Conservation (phyloP, 2,797 vertebrate species). For the Cercopithecus neglectus region DNA sequence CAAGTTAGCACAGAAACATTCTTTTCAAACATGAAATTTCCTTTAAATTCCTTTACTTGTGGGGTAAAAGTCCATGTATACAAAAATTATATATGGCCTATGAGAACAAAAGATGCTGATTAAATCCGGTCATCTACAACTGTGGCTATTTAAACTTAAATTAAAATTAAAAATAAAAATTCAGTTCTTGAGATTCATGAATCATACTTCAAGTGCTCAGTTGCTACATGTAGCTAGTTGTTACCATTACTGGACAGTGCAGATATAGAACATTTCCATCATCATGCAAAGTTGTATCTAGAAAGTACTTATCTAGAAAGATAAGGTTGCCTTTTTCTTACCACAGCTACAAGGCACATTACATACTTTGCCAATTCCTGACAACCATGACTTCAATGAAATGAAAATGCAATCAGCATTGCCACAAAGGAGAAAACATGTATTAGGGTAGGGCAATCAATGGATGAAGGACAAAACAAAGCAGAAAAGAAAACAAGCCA, state of each 20-base stretch:
- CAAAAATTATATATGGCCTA: not conserved
- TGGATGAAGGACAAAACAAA: not conserved
- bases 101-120: not conserved
- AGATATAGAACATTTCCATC: not conserved
- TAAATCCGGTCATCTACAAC: not conserved
- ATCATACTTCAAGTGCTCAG: not conserved
- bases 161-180: conserved; percentile 30
- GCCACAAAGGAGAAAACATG: not conserved
- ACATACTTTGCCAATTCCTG: not conserved
- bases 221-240: not conserved
- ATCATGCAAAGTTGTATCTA: not conserved
- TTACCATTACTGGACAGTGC: not conserved
- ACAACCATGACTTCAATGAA: not conserved
- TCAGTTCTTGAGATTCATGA: not conserved
- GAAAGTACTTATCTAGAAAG: not conserved
- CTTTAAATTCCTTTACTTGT: conserved; percentile 1
- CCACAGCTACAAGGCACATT: not conserved
- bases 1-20: conserved; percentile 29
- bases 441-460: not conserved
- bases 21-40: conserved; percentile 23
- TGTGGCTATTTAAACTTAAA: not conserved
- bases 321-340: not conserved
- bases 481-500: not conserved
- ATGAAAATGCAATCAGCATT: not conserved
- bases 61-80: not conserved